Percentiles rank a stretch among this genome's conserved stretches.
phyloP scores from a whole-genome alignment of 2,888 invertebrate genomes.

The Microchrysa polita region DNA sequence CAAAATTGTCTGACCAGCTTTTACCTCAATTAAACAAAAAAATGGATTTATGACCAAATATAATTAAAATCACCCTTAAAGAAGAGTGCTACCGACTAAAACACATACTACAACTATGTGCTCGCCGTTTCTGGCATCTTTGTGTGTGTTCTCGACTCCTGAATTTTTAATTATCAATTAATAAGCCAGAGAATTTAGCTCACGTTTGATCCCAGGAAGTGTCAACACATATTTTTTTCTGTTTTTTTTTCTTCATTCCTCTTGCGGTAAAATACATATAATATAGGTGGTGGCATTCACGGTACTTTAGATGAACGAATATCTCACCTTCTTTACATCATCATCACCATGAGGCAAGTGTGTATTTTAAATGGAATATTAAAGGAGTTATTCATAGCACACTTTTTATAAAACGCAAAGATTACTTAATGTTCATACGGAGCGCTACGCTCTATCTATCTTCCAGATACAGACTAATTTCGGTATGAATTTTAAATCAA shows the following conservation, averaged over 20 bases:
- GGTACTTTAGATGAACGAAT: neutral
- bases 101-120: neutral
- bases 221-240: conserved; percentile 30
- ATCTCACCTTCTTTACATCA: neutral
- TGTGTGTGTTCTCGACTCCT: neutral
- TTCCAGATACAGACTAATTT: conserved; percentile 42
- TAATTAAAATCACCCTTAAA: no score
- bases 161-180: conserved; percentile 44
- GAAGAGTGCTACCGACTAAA: no score
- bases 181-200: conserved; percentile 40
- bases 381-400: neutral
- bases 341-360: neutral
- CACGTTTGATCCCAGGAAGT: conserved; percentile 25
- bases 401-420: conserved; percentile 11
- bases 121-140: conserved; percentile 10
- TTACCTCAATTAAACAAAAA: no score
- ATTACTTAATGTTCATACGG: conserved; percentile 30
- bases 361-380: conserved; percentile 24
- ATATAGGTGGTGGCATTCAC: no score
- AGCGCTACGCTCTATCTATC: conserved; percentile 23
- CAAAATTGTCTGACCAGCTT: no score
- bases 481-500: conserved; percentile 42
- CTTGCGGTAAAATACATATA: no score
- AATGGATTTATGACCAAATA: no score
- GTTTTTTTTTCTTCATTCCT: neutral